Evolutionary conservation across 2,797 vertebrate genomes (phyloP), one percentile per base, ranked within the genome.

Genomic region (Merluccius polli): DNA sequence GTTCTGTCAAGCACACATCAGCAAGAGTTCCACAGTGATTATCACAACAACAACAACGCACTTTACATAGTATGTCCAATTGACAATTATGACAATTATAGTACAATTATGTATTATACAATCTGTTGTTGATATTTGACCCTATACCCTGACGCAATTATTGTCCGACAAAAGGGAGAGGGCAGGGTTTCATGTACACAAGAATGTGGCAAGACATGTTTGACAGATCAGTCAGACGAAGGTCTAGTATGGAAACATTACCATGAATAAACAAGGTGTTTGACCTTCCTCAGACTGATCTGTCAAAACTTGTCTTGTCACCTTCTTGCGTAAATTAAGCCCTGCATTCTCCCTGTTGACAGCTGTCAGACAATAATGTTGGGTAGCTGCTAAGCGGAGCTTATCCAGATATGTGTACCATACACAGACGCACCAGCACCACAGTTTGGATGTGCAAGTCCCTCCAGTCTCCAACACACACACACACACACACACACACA

Each of bases 1-100:
- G 70, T 86, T 94, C 94, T 95, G 86, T 70, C 33, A 31, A 4
- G 6, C 11, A 65, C 2, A 27, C 24, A 24, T 1, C 16, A 21
- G 18, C 41, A 13, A 21, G 11, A 31, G 5, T n/a, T 35, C 24
- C 11, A 48, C 27, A 18, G 72, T 31, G 9, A 69, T 69, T 2
- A 27, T 11, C 59, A 65, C n/a, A 59, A 59, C 52, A 65, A 12
- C 59, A 65, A 59, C 52, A 65, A 12, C 59, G 27, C 35, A 41
- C 36, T 18, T 69, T 18, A 9, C 31, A 7, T 16, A 27, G 35
- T 29, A 44, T 27, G 11, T 59, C 52, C 18, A 1, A n/a, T n/a
- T n/a, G n/a, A n/a, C n/a, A 3, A 65, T 65, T 65, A 11, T 9
- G 24, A 65, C 15, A 27, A 65, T 65, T 65, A 63, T 11, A 63